Evolutionary conservation across 2,113 vertebrate species (phyloP), one percentile per base, ranked within the genome.

Genomic region (Grammomys dolichurus): DNA sequence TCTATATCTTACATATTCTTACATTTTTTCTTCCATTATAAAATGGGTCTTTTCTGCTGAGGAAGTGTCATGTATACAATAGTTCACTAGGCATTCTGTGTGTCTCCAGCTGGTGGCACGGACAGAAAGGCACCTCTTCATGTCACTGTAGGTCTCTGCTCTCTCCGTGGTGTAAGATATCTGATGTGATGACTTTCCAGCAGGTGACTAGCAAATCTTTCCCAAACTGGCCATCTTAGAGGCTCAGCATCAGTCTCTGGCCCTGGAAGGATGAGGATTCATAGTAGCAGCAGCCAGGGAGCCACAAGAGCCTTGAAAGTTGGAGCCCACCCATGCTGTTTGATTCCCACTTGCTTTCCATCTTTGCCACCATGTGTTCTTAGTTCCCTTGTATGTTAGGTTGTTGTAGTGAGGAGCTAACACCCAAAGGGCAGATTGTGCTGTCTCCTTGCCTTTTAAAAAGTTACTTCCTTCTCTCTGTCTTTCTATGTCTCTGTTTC

Each of bases 31-130:
- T 51, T 77, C 87, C 87, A 65, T 16, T 40, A 10, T n/a, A 86
- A 95, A 91, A 75, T 54, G 16, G 19, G 51, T 36, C 31, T 17
- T 84, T 95, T 82, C 48, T 19, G 91, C 73, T 63, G n/a, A 93
- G 75, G 11, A 87, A 87, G 77, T 46, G 19, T 77, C 48, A 69
- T 31, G 3, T 16, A 0, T 40, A 54, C 54, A 46, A 22, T 67
- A 82, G 54, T 33, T 51, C 14, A 87, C 48, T 8, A 33, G 51
- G 48, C 5, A 85, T 51, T 65, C 60, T 91, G 16, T 28, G 8
- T 16, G 24, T 67, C 14, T 6, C 19, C n/a, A 85, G 14, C n/a
- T 51, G 40, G n/a, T 51, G 60, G 24, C 70, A 16, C 11, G 69
- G 46, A 28, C 54, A 77, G 46, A 60, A 67, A 91, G 67, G 58